Percentiles rank a stretch among this genome's conserved stretches.
Conservation (phyloP, 2,113 vertebrate genomes). For the Etheostoma spectabile region DNA sequence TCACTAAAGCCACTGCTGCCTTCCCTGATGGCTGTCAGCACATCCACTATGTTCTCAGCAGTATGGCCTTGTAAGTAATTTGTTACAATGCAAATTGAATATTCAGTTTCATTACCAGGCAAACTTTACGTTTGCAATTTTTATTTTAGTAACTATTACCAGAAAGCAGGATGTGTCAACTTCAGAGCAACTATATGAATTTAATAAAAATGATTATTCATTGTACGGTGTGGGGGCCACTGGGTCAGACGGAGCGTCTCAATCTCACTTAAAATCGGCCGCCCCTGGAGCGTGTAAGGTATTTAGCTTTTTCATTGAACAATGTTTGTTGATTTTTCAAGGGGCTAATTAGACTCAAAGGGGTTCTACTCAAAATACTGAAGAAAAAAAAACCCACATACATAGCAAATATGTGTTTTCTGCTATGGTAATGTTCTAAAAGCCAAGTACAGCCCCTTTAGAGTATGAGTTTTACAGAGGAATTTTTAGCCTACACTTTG, state of each 20-base stretch:
- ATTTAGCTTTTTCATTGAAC: not conserved
- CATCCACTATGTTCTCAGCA: conserved; percentile 93
- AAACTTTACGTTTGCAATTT: too few species aligned
- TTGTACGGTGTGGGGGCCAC: not conserved
- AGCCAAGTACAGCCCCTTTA: too few species aligned
- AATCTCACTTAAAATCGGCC: too few species aligned
- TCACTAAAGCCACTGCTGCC: conserved; percentile 91
- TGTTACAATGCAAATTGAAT: not conserved
- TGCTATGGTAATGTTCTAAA: too few species aligned
- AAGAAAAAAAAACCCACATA: too few species aligned
- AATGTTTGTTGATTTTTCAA: not conserved
- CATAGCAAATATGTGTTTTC: too few species aligned
- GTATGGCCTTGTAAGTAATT: conserved; percentile 96
- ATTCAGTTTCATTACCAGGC: not conserved
- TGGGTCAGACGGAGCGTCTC: too few species aligned
- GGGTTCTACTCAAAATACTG: too few species aligned
- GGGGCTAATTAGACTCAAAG: not conserved
- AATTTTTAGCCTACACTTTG: not conserved
- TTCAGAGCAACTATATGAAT: not conserved
- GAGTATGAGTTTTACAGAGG: not conserved
- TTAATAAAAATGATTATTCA: not conserved
- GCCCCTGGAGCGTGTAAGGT: not conserved
- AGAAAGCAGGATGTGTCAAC: not conserved
- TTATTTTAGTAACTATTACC: not conserved
- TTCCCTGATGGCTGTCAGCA: conserved; percentile 96